Base-by-base conservation (phyloP, 2,888 invertebrate species). In the Melipona bicolor region DNA sequence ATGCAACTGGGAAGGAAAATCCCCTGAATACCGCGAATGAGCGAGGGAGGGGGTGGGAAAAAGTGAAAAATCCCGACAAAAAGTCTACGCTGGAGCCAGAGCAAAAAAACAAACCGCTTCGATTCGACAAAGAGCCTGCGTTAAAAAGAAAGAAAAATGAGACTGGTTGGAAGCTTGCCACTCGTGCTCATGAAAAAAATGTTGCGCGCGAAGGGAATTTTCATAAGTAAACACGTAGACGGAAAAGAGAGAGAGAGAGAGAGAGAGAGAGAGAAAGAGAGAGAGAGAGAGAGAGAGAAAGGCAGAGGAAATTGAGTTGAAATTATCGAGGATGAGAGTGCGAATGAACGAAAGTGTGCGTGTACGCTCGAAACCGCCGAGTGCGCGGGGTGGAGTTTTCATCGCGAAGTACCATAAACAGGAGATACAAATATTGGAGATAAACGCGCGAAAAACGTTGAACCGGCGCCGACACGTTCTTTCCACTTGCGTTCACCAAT, bases 381-480 rank as follows among this genome's bases (percentile, higher is more conserved):
- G 64, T 21, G 24, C 4, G 59, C 4, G 15, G 64, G 32, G 3
- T 21, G 21, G 21, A 68, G 49, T 68, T 68, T 27, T 19, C 50
- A 67, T 67, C 67, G 68, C 50, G 36, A 50, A 62, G 49, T 67
- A 62, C 21, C 32, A 27, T 59, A 81, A 82, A 82, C 65, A 59
- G 49, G 43, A 75, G 4, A 24, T 52, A 65, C 65, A 82, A 82
- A 82, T 75, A 82, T 81, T 71, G 74, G 52, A 65, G 59, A 81
- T 75, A 81, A 81, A 81, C 65, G 82, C 27, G 61, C 4, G 68
- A 54, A 69, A 59, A 79, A 59, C 32, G 75, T 67, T 75, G 56
- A 67, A 61, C 70, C 70, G 27, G 19, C 65, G 61, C 70, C 65
- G 52, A 49, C 43, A 32, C 27, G 21, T 15, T 52, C 36, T 19